Base-by-base conservation (phyloP, 2,888 invertebrate genomes). In the Dolichopus griseipennis region DNA sequence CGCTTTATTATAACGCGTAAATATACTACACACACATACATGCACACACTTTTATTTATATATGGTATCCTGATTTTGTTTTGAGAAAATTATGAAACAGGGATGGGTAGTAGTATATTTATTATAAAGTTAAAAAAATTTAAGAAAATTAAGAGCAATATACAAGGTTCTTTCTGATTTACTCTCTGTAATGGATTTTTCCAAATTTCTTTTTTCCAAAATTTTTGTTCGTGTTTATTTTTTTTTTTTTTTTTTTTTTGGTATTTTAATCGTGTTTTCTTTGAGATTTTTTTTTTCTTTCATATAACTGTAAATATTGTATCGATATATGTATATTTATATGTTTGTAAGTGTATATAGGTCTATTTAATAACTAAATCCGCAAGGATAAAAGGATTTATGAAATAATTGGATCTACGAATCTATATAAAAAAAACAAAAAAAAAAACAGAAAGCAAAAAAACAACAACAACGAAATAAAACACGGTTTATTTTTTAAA, bases 381-480 rank as follows among this genome's bases (percentile, higher is more conserved):
- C 52, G 52, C 6, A 27, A 27, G 63, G 63, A 63, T 63, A 63
- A 63, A 63, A 63, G 63, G 63, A 63, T 63, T 63, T 63, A 63
- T 63, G 63, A 63, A 63, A 63, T 63, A 63, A 63, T 63, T 63
- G 63, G 63, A 63, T 63, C 63, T 63, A 41, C 41, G 15, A 41
- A 41, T 52, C 18, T 52, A 18, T 52, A 52, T n/a, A 52, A 52
- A 12, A 15, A 52, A 52, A 52, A 52, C 52, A 43, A 43, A 43
- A 43, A 9, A 43, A 9, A 43, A 43, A 37, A 41, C 9, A n/a
- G 52, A 52, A 52, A 52, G n/a, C n/a, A 52, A 12, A 15, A 52
- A 52, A 52, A 52, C 52, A 43, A 43, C 7, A 43, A 9, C 7
- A 9, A 43, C 9, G 6, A 18, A 52, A 52, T 18, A 52, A 52